A percentile compares a stretch with the other conserved stretches of the same genome.
Evolutionary conservation across 2,797 vertebrate genomes (phyloP).

Genomic region (Australoheros facetus): DNA sequence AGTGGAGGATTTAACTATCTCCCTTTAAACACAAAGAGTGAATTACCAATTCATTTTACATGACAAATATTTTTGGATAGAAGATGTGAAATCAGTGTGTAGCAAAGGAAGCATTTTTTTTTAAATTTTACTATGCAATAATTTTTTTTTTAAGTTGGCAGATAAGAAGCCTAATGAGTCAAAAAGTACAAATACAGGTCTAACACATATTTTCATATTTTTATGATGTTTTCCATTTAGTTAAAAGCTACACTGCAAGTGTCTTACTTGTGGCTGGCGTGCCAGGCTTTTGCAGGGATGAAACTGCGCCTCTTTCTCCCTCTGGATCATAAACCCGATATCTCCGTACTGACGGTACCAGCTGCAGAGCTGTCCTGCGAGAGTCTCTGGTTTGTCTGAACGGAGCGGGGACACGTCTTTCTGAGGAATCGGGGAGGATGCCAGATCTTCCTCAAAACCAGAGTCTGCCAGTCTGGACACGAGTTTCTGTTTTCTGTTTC

Average conservation of each 20-base stretch:
- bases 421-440: slow-evolving; percentile 26
- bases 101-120: no score
- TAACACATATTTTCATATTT: neutral
- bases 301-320: slow-evolving; percentile 83
- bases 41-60: neutral
- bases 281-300: slow-evolving; percentile 82
- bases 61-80: neutral
- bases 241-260: neutral
- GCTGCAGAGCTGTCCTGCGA: slow-evolving; percentile 53
- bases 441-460: slow-evolving; percentile 80
- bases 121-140: no score
- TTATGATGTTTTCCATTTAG: neutral
- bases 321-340: slow-evolving; percentile 85
- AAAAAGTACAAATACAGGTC: neutral
- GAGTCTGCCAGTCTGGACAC: slow-evolving; percentile 77
- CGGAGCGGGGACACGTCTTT: neutral
- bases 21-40: neutral
- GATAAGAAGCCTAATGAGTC: neutral
- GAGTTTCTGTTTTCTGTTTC: slow-evolving; percentile 77
- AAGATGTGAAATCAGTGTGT: no score
- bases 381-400: slow-evolving; percentile 24
- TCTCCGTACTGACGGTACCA: slow-evolving; percentile 88
- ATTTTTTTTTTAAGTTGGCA: no score
- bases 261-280: slow-evolving; percentile 87
- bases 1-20: neutral